Evolutionary conservation across 2,113 vertebrate genomes (phyloP).

Genomic region (Dicrurus megarhynchus): DNA sequence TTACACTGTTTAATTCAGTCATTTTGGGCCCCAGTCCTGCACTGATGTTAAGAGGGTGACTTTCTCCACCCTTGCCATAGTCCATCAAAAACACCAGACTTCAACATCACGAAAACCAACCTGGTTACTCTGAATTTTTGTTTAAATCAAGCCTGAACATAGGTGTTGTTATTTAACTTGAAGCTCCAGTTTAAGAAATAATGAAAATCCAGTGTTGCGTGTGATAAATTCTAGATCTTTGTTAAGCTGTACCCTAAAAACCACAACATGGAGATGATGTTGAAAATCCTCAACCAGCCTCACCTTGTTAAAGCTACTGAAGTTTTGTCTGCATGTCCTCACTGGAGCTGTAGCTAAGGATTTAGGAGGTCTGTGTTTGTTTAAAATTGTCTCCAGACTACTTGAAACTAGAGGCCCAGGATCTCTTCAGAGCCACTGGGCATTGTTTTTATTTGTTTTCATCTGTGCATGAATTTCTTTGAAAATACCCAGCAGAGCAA

Average conservation of each 20-base stretch:
- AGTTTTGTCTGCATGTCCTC: neutral
- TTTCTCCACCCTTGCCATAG: neutral
- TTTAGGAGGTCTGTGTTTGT: neutral
- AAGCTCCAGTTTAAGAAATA: neutral
- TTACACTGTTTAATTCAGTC: neutral
- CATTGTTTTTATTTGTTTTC: conserved; percentile 49
- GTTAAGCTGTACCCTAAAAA: neutral
- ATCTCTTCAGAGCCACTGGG: conserved; percentile 6
- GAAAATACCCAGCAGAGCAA: conserved; percentile 50
- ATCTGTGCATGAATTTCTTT: conserved; percentile 45
- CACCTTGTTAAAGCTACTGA: neutral
- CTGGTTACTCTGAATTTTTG: neutral
- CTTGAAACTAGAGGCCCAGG: neutral
- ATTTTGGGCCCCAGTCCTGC: neutral
- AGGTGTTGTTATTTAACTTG: neutral
- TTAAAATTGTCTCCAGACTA: conserved; percentile 26
- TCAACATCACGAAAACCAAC: neutral
- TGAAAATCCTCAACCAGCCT: neutral
- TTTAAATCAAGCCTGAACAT: neutral
- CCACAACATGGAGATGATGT: neutral
- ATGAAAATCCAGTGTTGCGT: neutral
- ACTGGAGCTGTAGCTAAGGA: neutral
- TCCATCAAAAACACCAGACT: neutral
- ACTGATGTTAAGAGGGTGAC: neutral
- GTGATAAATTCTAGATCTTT: neutral